Base-by-base conservation (phyloP, 2,797 vertebrate species). In the Premnoplex brunnescens region DNA sequence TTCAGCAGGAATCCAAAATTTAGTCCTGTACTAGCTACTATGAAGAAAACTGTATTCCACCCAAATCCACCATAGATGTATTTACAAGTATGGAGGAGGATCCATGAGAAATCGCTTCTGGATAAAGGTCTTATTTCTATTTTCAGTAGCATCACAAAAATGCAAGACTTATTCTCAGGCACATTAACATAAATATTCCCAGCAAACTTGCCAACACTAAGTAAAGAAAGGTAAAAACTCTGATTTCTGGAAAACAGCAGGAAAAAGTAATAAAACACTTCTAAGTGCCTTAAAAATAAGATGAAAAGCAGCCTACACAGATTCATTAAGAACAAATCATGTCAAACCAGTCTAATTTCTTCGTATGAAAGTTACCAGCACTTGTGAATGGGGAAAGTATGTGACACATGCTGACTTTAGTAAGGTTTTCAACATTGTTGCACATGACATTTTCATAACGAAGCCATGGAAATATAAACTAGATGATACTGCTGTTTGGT, bases 361-460 rank as follows among this genome's bases (percentile, higher is more conserved):
- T 73, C 79, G 12, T 69, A 71, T 76, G 72, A 82, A 62, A 69
- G 27, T 87, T 92, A 93, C 44, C 55, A 79, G n/a, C n/a, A 66
- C 55, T 67, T 73, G 32, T 76, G 59, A 26, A 58, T 84, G 52
- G 21, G n/a, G 36, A 43, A 91, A 90, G 23, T 37, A 52, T 77
- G 44, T 79, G 75, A 85, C 64, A 59, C 13, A 23, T 60, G 24
- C 46, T 94, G 73, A 84, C 16, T 93, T 90, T 41, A 75, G 76
- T 58, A 71, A 77, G 37, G 59, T 21, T 92, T 96, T 89, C 75
- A n/a, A 56, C 60, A 59, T 71, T 79, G 87, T 85, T 93, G 56
- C 37, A 67, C 41, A 41, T 88, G 81, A 87, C 75, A 82, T 76
- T 95, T 93, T 94, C 28, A 13, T 79, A 95, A 80, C 72, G 44